Evolutionary conservation across 1,140 invertebrate genomes (phyloP).

Genomic region (Diorhabda sublineata): DNA sequence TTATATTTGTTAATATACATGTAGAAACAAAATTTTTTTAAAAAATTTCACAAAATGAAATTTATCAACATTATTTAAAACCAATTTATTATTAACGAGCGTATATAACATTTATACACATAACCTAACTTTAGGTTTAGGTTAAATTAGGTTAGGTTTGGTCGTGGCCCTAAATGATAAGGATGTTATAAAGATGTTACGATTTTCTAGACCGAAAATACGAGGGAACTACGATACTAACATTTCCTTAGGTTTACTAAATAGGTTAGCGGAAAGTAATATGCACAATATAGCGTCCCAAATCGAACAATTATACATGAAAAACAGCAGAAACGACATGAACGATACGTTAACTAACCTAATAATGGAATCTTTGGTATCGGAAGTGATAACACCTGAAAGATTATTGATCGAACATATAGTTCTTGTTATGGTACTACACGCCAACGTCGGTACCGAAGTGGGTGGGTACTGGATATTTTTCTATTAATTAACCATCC

Average conservation of each 20-base stretch:
- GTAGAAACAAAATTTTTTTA: too few relatives aligned
- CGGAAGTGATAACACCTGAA: constrained; percentile 64
- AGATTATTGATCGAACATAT: constrained; percentile 79
- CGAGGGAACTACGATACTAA: too few relatives aligned
- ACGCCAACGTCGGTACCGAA: constrained; percentile 88
- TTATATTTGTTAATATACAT: too few relatives aligned
- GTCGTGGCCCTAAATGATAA: too few relatives aligned
- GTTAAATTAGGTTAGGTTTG: too few relatives aligned
- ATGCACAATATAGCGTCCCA: constrained; percentile 74
- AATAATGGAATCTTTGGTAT: constrained; percentile 65
- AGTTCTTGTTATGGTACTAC: constrained; percentile 76
- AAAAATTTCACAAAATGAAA: too few relatives aligned
- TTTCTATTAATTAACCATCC: not conserved
- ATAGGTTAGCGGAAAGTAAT: constrained; percentile 84
- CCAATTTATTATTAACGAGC: too few relatives aligned
- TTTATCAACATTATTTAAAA: too few relatives aligned
- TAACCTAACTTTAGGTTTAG: too few relatives aligned
- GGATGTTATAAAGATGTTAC: too few relatives aligned
- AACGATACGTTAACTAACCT: constrained; percentile 70
- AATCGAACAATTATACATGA: constrained; percentile 70
- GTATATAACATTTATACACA: too few relatives aligned
- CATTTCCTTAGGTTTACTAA: constrained; percentile 62
- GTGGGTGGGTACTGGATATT: constrained; percentile 56
- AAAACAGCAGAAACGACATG: constrained; percentile 76
- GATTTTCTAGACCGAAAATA: too few relatives aligned